Base-by-base conservation (phyloP, 1,140 invertebrate species). In the Stegodyphus mimosarum region DNA sequence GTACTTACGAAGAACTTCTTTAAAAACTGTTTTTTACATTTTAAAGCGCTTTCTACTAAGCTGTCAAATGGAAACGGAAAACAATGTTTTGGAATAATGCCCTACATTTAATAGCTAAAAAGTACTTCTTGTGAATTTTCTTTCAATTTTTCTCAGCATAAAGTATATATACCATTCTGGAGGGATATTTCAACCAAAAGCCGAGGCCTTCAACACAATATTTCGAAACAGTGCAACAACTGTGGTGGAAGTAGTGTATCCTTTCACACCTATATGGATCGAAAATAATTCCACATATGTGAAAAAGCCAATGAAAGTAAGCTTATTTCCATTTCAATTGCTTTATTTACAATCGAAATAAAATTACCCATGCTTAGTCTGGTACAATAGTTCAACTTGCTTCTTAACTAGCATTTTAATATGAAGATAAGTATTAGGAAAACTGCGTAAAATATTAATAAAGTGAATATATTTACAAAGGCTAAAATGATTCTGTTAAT, bases 231-330 rank as follows among this genome's bases (percentile, higher is more conserved):
- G 72, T 51, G 74, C 52, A 5, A 78, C 53, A 1, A 33, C 49
- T 10, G 17, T 52, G 15, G 70, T 86, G 1, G 52, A 51, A 6
- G 83, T 55, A 0, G 11, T 66, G 5, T 33, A 52, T 50, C 67
- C 83, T 10, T 75, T 75, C 13, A 63, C 83, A 6, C 77, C 7
- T 17, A 86, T 86, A n/a, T 86, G 83, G 83, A 86, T 86, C 10
- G 83, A 86, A 10, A 78, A 86, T 51, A 86, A 86, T 73, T 86
- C 83, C 9, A 86, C 83, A 0, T 69, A 86, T 64, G 72, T 78
- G 13, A 72, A 18, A 2, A 51, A 60, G 5, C 83, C 83, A 7
- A 86, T 78, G 83, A 70, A 64, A 33, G 83, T 86, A 51, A 75
- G 81, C n/a, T 67, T n/a, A 7, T 18, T 17, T 15, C 9, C 64